Percentiles rank a stretch among this genome's conserved stretches.
Evolutionary conservation across 2,797 vertebrate genomes (phyloP).

Genomic region (Parauchenoglanis punctatus): DNA sequence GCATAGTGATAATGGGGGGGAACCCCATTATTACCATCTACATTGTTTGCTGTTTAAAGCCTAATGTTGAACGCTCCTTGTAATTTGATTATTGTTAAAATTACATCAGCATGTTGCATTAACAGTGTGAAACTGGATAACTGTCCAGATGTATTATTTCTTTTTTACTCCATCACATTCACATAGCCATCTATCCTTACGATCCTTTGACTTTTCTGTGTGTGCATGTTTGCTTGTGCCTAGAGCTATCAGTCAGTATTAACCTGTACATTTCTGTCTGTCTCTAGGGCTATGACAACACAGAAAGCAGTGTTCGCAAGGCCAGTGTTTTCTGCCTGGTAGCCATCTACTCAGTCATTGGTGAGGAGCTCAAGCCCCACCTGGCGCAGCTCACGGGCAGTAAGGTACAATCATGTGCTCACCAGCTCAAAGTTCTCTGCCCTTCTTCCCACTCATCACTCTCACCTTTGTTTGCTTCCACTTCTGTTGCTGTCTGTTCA

Average conservation of each 20-base stretch:
- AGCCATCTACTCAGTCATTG: slow-evolving; percentile 97
- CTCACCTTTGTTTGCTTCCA: slow-evolving; percentile 53
- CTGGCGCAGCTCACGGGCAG: slow-evolving; percentile 96
- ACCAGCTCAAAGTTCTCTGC: slow-evolving; percentile 50
- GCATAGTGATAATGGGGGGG: neutral
- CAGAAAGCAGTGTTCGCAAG: slow-evolving; percentile 97
- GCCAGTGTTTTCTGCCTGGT: slow-evolving; percentile 98
- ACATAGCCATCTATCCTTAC: too few species aligned
- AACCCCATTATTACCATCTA: neutral
- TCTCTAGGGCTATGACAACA: slow-evolving; percentile 93
- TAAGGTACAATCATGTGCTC: slow-evolving; percentile 80
- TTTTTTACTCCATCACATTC: neutral
- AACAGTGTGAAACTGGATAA: neutral
- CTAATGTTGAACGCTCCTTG: neutral
- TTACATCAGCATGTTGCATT: neutral
- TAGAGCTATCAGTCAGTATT: neutral
- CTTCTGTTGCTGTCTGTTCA: slow-evolving; percentile 44
- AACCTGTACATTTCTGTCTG: slow-evolving; percentile 37
- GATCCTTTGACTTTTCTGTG: neutral
- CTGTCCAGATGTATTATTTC: neutral
- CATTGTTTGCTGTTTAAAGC: neutral
- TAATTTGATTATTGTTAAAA: neutral
- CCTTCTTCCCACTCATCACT: slow-evolving; percentile 26
- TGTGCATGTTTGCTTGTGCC: slow-evolving; percentile 30
- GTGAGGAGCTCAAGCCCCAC: slow-evolving; percentile 96